Base-by-base conservation (phyloP, 2,888 invertebrate species). In the Dicyrtoma fusca region DNA sequence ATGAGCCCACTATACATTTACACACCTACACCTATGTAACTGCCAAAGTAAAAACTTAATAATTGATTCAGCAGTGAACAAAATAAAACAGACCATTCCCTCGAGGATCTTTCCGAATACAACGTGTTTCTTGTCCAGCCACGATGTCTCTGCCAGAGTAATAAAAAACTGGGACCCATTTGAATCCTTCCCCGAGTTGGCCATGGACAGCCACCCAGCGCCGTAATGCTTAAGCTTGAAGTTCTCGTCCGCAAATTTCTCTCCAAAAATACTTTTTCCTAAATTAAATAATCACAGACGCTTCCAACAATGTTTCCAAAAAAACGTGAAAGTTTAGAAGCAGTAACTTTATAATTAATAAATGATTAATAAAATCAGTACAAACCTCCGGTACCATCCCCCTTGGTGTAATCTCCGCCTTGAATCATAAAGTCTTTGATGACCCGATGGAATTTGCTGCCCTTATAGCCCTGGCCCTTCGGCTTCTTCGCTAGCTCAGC, bases 141-240 rank as follows among this genome's bases (percentile, higher is more conserved):
- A 94, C 14, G 90, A 86, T 0, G 94, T 94, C 82, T 90, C 88
- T 59, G 77, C 77, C 1, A 91, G 91, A 26, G 97, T 98, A 81
- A 98, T 95, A 83, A 98, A 98, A 87, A 98, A 98, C 84, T 98
- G 98, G 0, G 97, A 97, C 42, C 97, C 97, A 83, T 98, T 98
- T 26, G 97, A 97, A 84, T 98, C 94, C 63, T 77, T 78, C 76
- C 97, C 97, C 83, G 97, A 95, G 84, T 97, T 97, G 65, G 97
- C 97, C 97, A 98, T 98, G 0, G 96, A 76, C 14, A 80, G 84
- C 96, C 96, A 97, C 69, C 98, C 97, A 82, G 95, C 91, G 59
- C 97, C 97, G 83, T 94, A 95, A 83, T 98, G 98, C 84, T 92
- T 92, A 81, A 98, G 88, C 85, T 97, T 97, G 87, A 98, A 98